Percentiles rank a stretch among this genome's conserved stretches.
Evolutionary conservation across 2,113 vertebrate genomes (phyloP).

Genomic region (Paralichthys olivaceus): DNA sequence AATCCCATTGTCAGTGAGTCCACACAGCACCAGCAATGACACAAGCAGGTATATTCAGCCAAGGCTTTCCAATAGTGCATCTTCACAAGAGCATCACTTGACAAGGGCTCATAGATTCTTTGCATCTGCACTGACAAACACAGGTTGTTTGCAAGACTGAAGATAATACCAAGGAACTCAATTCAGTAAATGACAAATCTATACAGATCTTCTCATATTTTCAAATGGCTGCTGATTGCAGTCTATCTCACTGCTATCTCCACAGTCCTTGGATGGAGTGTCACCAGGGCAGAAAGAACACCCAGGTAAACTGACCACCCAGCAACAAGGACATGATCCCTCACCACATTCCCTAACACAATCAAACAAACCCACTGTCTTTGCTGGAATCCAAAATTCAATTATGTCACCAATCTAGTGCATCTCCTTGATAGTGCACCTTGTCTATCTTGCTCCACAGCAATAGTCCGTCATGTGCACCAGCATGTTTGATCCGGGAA

Average conservation of each 20-base stretch:
- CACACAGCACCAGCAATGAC: not conserved
- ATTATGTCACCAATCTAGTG: not conserved
- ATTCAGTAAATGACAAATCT: too few species aligned
- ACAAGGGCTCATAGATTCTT: too few species aligned
- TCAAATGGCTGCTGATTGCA: not conserved
- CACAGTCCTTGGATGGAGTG: not conserved
- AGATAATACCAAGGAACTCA: too few species aligned
- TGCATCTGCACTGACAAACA: too few species aligned
- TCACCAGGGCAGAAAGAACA: not conserved
- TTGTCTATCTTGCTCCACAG: conserved; percentile 17
- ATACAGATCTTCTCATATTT: too few species aligned
- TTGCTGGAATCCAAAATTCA: not conserved
- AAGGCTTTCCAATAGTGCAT: not conserved
- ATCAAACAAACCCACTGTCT: not conserved
- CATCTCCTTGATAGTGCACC: conserved; percentile 26
- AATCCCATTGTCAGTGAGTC: not conserved
- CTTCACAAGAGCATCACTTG: too few species aligned
- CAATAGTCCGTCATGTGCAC: conserved; percentile 11
- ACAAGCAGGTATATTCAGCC: not conserved
- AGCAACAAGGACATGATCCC: conserved; percentile 16
- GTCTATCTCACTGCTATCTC: not conserved
- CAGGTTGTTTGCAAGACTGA: too few species aligned
- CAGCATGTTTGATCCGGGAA: not conserved
- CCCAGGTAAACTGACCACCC: not conserved
- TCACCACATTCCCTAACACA: not conserved